These are phyloP conservation scores for Mesoligia furuncula DNA, from an alignment of 2,888 invertebrate species.

Conservation along the genomic window DNA sequence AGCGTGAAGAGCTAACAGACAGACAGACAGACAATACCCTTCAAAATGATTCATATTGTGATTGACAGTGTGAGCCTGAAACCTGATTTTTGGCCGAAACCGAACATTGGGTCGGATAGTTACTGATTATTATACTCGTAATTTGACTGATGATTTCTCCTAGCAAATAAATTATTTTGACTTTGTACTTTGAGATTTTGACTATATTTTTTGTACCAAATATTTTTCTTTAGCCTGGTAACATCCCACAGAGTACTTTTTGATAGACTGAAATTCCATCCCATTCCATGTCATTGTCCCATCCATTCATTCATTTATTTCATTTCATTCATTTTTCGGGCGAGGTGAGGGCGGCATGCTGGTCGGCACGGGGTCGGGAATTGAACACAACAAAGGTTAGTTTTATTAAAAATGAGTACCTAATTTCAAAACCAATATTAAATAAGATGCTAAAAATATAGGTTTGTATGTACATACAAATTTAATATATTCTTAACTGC, in stretches of 20 bases:
- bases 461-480: no score
- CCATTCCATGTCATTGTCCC: not conserved
- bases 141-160: not conserved
- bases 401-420: not conserved
- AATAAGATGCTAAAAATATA: not conserved
- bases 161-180: not conserved
- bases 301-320: not conserved
- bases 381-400: not conserved
- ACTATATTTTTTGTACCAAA: not conserved
- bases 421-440: not conserved
- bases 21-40: no score
- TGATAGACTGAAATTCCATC: no score
- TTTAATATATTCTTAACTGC: not conserved
- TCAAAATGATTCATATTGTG: no score
- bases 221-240: constrained; percentile 5
- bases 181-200: not conserved
- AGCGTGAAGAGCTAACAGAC: no score
- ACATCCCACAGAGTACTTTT: no score
- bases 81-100: not conserved
- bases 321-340: not conserved
- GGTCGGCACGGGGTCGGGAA: no score
- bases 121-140: not conserved
- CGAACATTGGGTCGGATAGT: not conserved
- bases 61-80: not conserved
- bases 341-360: no score